Evolutionary conservation across 2,113 vertebrate species (phyloP).

Genomic region (Ceratotherium simum): DNA sequence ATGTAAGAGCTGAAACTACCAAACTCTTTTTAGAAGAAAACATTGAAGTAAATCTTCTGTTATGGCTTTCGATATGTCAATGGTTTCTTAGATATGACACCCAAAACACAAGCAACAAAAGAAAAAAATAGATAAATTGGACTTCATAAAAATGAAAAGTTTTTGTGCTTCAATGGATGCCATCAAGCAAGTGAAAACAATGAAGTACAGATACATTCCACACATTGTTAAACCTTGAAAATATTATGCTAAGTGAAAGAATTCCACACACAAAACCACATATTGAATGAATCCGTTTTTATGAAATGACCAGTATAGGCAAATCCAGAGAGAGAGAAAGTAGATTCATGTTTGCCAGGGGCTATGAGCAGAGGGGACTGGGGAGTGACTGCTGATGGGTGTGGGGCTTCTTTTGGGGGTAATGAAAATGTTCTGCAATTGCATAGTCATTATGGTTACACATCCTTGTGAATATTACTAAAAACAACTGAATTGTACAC

Average conservation of each 20-base stretch:
- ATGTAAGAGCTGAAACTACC: neutral
- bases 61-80: neutral
- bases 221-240: slow-evolving; percentile 7
- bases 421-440: neutral
- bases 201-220: neutral
- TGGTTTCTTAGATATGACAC: too few relatives aligned
- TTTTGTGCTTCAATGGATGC: neutral
- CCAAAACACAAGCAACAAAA: neutral
- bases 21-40: neutral
- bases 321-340: too few relatives aligned
- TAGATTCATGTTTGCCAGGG: too few relatives aligned
- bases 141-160: neutral
- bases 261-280: neutral
- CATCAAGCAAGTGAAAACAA: neutral
- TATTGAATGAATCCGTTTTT: slow-evolving; percentile 4
- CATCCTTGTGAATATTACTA: neutral
- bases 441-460: neutral
- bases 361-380: too few relatives aligned
- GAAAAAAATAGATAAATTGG: neutral
- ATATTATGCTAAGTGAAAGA: neutral
- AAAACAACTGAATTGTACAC: neutral
- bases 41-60: neutral
- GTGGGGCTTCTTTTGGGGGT: too few relatives aligned
- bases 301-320: neutral
- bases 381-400: too few relatives aligned